Conservation (phyloP, 92 coral and sea anemone species). For the Hydrozoanthus gracilis region DNA sequence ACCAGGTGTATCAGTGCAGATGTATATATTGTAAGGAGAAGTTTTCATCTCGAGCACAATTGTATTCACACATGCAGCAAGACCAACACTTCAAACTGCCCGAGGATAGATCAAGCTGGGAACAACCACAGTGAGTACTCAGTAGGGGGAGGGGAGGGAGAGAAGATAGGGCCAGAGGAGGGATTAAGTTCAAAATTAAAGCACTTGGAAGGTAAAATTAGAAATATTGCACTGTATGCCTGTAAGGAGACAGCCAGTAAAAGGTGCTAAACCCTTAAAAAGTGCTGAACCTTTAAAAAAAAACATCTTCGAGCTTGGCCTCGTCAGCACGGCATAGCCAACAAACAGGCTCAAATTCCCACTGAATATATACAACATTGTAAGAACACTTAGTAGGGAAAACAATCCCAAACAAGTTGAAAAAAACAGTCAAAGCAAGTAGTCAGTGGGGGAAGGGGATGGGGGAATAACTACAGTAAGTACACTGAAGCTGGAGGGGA, state of each 20-base stretch:
- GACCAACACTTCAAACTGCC: constrained; percentile 77
- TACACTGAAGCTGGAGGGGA: too few species aligned
- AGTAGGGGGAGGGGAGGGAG: background rate
- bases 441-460: too few species aligned
- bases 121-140: constrained; percentile 87
- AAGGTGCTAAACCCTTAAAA: too few species aligned
- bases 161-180: background rate
- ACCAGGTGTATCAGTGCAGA: constrained; percentile 75
- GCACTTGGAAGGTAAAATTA: background rate
- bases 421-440: too few species aligned
- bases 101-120: constrained; percentile 78
- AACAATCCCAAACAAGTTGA: background rate
- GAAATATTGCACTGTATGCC: too few species aligned
- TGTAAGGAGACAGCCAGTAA: too few species aligned
- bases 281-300: too few species aligned
- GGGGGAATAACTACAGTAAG: too few species aligned
- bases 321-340: too few species aligned
- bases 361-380: too few species aligned
- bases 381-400: background rate
- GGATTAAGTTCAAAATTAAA: background rate
- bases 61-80: constrained; percentile 73
- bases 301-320: too few species aligned
- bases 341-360: too few species aligned
- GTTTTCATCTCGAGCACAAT: constrained; percentile 58
- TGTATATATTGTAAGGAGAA: constrained; percentile 82